Evolutionary conservation across 1,140 invertebrate genomes (phyloP).

Genomic region (Drosophila willistoni): DNA sequence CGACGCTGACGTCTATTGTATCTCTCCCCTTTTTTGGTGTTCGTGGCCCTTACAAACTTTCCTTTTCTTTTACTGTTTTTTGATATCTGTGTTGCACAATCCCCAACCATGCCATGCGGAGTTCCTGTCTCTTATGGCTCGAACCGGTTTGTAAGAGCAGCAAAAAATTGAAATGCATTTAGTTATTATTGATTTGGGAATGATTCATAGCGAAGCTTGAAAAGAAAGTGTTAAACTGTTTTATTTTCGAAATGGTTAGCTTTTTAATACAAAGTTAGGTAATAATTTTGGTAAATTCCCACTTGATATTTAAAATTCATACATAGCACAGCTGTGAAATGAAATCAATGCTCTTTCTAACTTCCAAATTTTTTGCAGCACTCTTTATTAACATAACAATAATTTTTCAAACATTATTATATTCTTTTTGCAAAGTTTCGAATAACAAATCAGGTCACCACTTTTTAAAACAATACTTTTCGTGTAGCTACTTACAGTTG

Average conservation of each 20-base stretch:
- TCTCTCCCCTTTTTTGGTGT: conserved; percentile 11
- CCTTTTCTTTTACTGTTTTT: conserved; percentile 52
- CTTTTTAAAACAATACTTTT: not conserved
- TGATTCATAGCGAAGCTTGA: conserved; percentile 56
- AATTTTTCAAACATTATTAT: no score
- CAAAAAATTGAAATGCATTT: conserved; percentile 54
- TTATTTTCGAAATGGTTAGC: not conserved
- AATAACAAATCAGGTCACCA: no score
- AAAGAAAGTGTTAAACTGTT: conserved; percentile 67
- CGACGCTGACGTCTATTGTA: conserved; percentile 34
- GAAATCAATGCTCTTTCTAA: conserved; percentile 29
- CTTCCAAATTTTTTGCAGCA: no score
- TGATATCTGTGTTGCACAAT: conserved; percentile 58
- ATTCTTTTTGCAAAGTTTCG: no score
- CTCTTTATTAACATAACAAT: no score
- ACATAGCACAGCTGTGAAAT: not conserved
- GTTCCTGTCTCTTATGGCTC: conserved; percentile 16
- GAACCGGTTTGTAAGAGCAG: conserved; percentile 39
- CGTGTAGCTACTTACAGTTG: not conserved
- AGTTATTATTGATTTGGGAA: conserved; percentile 45
- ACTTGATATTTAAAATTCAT: not conserved
- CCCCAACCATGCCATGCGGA: conserved; percentile 16
- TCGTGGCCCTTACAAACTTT: conserved; percentile 68
- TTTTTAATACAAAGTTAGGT: conserved; percentile 5
- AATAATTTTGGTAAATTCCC: not conserved